These are phyloP conservation scores for Rhynchotus rufescens DNA, from an alignment of 2,797 vertebrate genomes.

Conservation along the genomic window DNA sequence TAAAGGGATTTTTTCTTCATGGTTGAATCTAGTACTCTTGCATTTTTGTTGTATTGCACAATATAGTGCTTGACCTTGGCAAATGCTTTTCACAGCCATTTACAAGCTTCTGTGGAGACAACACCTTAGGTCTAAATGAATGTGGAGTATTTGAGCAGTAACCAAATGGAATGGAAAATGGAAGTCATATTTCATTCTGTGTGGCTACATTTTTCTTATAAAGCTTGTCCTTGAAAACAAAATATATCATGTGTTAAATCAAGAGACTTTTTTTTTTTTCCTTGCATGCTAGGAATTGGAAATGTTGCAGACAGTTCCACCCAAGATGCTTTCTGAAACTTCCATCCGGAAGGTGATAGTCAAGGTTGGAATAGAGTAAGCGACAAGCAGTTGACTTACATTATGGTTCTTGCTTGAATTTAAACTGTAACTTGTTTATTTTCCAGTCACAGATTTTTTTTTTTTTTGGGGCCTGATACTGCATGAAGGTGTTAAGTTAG, in stretches of 20 bases:
- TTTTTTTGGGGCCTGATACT: neutral
- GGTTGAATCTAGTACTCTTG: neutral
- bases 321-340: conserved; percentile 48
- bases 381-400: neutral
- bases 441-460: neutral
- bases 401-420: neutral
- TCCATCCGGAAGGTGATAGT: conserved; percentile 74
- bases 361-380: conserved; percentile 74
- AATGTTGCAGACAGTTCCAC: conserved; percentile 58
- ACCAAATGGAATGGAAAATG: conserved; percentile 76
- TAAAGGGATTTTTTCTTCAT: neutral
- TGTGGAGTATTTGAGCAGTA: conserved; percentile 76
- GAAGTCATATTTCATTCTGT: conserved; percentile 79
- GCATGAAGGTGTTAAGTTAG: neutral
- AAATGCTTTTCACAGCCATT: conserved; percentile 46
- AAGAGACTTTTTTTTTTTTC: conserved; percentile 55
- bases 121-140: conserved; percentile 64
- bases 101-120: conserved; percentile 41
- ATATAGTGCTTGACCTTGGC: conserved; percentile 71
- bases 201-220: conserved; percentile 72
- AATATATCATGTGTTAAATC: conserved; percentile 80
- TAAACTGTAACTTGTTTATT: neutral
- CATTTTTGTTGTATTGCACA: conserved; percentile 17
- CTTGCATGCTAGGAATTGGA: conserved; percentile 73
- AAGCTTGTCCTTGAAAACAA: conserved; percentile 80